These are phyloP conservation scores for Trematomus bernacchii DNA, from an alignment of 2,797 vertebrate species.

Conservation along the genomic window DNA sequence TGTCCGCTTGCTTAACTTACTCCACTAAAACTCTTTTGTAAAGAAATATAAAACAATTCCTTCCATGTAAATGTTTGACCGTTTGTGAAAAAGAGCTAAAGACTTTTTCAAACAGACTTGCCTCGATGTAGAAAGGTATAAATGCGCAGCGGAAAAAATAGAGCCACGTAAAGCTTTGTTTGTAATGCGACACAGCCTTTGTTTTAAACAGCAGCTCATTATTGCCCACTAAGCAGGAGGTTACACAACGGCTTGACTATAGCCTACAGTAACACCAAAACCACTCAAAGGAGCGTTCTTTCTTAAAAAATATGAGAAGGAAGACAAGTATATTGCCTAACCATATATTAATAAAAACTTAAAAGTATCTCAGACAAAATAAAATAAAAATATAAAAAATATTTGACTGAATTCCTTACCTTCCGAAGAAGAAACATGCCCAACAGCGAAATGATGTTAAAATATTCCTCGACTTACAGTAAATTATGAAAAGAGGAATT, in stretches of 20 bases:
- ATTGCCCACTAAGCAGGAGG: not conserved
- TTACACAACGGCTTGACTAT: not conserved
- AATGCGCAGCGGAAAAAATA: not conserved
- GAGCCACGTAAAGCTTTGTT: not conserved
- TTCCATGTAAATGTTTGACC: constrained; percentile 2
- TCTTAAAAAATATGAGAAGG: not conserved
- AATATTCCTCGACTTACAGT: constrained; percentile 38
- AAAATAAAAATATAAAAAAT: not conserved
- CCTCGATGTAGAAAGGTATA: not conserved
- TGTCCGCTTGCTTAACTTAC: constrained; percentile 57
- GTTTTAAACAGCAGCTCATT: constrained; percentile 19
- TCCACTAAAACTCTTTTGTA: constrained; percentile 40
- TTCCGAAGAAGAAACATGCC: constrained; percentile 38
- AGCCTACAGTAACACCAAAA: not conserved
- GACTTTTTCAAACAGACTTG: not conserved
- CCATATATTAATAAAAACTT: not conserved
- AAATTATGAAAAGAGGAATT: constrained; percentile 39
- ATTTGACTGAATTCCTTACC: constrained; percentile 62
- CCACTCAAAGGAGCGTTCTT: not conserved
- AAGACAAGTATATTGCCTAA: not conserved
- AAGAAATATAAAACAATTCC: constrained; percentile 50
- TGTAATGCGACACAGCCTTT: constrained; percentile 16
- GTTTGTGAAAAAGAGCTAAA: not conserved
- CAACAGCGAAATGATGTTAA: constrained; percentile 12
- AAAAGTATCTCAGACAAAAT: too few relatives aligned